Conservation (phyloP, 1,140 invertebrate species). For the Hesperophylax magnus region DNA sequence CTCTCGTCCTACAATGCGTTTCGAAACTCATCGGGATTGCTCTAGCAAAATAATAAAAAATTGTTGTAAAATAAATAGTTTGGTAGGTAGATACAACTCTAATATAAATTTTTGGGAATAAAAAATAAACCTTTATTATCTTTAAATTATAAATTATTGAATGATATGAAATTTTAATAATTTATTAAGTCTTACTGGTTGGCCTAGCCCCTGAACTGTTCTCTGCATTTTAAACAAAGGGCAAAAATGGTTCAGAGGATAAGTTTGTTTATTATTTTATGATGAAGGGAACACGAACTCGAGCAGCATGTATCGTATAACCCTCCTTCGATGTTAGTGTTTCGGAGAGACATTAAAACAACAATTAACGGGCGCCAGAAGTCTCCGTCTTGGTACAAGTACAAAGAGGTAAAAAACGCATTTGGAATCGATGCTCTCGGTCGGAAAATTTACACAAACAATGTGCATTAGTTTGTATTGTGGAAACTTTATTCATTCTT, state of each 20-base stretch:
- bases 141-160: too few species aligned
- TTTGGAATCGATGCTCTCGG: not conserved
- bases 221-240: constrained; percentile 25
- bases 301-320: constrained; percentile 32
- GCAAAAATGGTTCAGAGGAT: constrained; percentile 17
- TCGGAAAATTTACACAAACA: not conserved
- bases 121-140: too few species aligned
- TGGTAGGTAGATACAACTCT: too few species aligned
- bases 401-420: constrained; percentile 17
- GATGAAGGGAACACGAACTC: not conserved
- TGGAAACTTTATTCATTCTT: too few species aligned
- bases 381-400: not conserved
- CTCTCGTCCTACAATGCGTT: too few species aligned
- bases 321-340: constrained; percentile 6
- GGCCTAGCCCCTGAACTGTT: not conserved
- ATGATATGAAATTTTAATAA: too few species aligned
- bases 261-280: constrained; percentile 19
- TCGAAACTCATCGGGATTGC: too few species aligned
- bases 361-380: constrained; percentile 3
- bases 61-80: too few species aligned
- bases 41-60: too few species aligned
- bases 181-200: too few species aligned
- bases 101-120: too few species aligned
- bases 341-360: constrained; percentile 31
- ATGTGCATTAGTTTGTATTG: too few species aligned